Evolutionary conservation across 1,140 invertebrate species (phyloP).

Genomic region (Heliconius nattereri): DNA sequence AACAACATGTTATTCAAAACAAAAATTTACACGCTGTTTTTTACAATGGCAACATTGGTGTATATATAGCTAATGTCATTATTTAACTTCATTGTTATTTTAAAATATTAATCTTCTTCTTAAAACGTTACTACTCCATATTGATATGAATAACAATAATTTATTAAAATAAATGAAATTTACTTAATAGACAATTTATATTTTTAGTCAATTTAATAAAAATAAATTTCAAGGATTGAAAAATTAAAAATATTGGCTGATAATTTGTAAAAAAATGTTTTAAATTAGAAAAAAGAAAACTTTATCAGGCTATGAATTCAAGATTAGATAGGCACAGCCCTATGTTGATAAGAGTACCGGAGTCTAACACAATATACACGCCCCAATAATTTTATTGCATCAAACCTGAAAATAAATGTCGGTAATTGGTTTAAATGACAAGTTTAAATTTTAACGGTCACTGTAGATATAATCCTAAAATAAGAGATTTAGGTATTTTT

Average conservation of each 20-base stretch:
- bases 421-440: not conserved
- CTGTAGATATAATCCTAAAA: too few species aligned
- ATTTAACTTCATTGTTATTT: not conserved
- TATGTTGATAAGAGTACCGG: slow-evolving; percentile 63
- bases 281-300: slow-evolving; percentile 46
- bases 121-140: not conserved
- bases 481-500: too few species aligned
- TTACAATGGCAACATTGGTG: slow-evolving; percentile 19
- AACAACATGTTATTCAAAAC: too few species aligned
- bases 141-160: too few species aligned
- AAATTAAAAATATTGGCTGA: too few species aligned
- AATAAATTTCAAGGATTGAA: too few species aligned
- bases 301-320: slow-evolving; percentile 63
- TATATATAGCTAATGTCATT: not conserved
- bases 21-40: not conserved
- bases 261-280: slow-evolving; percentile 41
- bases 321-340: slow-evolving; percentile 75
- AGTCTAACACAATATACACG: slow-evolving; percentile 57
- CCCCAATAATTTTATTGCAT: slow-evolving; percentile 28
- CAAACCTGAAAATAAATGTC: not conserved
- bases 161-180: too few species aligned
- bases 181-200: too few species aligned
- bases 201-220: too few species aligned
- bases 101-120: not conserved
- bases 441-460: not conserved